Base-by-base conservation (phyloP, 2,888 invertebrate genomes). In the Heliothis peltigera region DNA sequence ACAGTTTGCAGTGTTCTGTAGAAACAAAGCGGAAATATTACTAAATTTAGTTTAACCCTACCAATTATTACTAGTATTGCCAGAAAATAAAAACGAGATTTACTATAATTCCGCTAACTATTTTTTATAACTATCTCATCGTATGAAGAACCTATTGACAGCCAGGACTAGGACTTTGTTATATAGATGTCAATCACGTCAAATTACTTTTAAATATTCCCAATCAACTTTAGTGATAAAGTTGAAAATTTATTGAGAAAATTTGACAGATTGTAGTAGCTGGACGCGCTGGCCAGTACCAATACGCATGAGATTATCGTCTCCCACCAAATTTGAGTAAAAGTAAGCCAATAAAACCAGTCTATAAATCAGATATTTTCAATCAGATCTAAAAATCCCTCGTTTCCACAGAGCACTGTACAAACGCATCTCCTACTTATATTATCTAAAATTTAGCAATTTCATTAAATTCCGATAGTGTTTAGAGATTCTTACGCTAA, bases 401-500 rank as follows among this genome's bases (percentile, higher is more conserved):
- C 39, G 39, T 39, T 66, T 70, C 65, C 56, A 80, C 63, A 71
- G 69, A 79, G 73, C 80, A 78, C 75, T 64, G 51, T 25, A 43
- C 70, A 68, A 79, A 75, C 66, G 18, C 65, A 62, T 76, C 59
- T 46, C 70, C 79, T 79, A 77, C 67, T 67, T 65, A 72, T 42
- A 70, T 62, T 70, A 71, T 54, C 71, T 80, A 80, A 61, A 75
- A 72, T 80, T 69, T 78, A 68, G 76, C 79, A 80, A 77, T 80
- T 80, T 80, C 55, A 64, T 74, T 62, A 70, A 74, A 76, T 77
- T 80, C 75, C 70, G 43, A 70, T 66, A 72, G 67, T 77, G 59
- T 79, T 70, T 66, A 81, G 88, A 89, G 90, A 91, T 91, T 91
- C 88, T 88, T 90, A 91, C 75, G 80, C 88, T 90, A 91, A 19